Evolutionary conservation across 2,797 vertebrate species (phyloP).

Genomic region (Buphagus erythrorhynchus): DNA sequence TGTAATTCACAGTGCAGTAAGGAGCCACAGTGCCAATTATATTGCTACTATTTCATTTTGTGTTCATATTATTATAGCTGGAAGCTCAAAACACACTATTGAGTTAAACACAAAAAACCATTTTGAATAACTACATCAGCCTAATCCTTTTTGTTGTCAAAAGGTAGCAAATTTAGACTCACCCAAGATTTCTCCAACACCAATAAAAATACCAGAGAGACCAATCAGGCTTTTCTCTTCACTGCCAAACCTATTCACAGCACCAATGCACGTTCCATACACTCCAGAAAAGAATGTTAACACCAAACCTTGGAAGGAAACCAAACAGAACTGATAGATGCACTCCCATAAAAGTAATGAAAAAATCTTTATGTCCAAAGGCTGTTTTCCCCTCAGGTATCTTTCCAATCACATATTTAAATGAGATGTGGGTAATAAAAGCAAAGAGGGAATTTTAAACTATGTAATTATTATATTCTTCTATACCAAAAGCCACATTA

Average conservation of each 20-base stretch:
- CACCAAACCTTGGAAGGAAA: conserved; percentile 84
- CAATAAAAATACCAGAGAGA: conserved; percentile 95
- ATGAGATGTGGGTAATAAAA: neutral
- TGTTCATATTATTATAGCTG: neutral
- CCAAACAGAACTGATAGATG: neutral
- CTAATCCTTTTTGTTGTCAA: neutral
- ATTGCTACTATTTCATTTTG: neutral
- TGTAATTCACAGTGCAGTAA: neutral
- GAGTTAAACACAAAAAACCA: neutral
- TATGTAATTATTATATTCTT: neutral
- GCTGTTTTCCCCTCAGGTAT: neutral
- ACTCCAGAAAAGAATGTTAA: conserved; percentile 97
- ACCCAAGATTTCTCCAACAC: conserved; percentile 95
- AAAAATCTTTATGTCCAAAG: neutral
- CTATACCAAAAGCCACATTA: neutral
- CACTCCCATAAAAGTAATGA: neutral
- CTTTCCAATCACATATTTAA: neutral
- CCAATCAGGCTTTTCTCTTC: conserved; percentile 95
- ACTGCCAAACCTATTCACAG: conserved; percentile 88
- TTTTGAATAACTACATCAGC: neutral
- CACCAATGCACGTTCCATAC: conserved; percentile 94
- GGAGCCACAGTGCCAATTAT: neutral
- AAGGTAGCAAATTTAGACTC: neutral
- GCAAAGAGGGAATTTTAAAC: neutral
- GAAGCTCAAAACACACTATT: neutral